A percentile compares a stretch with the other conserved stretches of the same genome.
These are phyloP conservation scores for Hirtodrosophila trivittata DNA, from an alignment of 2,888 invertebrate species.

Conservation along the genomic window DNA sequence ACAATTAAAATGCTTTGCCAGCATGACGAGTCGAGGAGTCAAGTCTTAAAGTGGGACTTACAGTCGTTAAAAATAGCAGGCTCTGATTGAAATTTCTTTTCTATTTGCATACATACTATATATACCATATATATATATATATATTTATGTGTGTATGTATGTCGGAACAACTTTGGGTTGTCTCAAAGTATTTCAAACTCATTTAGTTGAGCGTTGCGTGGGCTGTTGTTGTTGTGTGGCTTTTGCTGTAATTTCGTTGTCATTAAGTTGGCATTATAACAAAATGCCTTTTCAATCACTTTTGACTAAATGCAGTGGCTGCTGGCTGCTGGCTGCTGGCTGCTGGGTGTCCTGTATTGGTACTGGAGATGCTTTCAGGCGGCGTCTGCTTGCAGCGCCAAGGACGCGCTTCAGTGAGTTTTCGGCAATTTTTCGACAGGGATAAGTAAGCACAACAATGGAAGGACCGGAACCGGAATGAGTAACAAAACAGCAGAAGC, in stretches of 20 bases:
- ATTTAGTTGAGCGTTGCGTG: slow-evolving; percentile 52
- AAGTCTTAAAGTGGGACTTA: slow-evolving; percentile 18
- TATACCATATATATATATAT: neutral
- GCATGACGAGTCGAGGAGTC: slow-evolving; percentile 29
- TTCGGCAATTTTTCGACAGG: slow-evolving; percentile 71
- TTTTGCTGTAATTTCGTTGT: slow-evolving; percentile 76
- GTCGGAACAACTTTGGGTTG: slow-evolving; percentile 57
- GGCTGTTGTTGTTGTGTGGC: slow-evolving; percentile 45
- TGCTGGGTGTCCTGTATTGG: slow-evolving; percentile 4
- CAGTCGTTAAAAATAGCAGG: slow-evolving; percentile 30
- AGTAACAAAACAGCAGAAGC: slow-evolving; percentile 28
- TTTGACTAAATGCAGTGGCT: slow-evolving; percentile 77
- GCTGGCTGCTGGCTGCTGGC: slow-evolving; percentile 8
- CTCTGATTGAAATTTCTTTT: slow-evolving; percentile 32
- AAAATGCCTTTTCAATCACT: slow-evolving; percentile 81
- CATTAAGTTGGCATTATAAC: slow-evolving; percentile 81
- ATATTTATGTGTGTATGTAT: slow-evolving; percentile 7
- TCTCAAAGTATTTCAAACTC: slow-evolving; percentile 73
- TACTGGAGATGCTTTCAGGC: neutral
- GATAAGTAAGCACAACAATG: slow-evolving; percentile 74
- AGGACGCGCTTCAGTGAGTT: slow-evolving; percentile 65
- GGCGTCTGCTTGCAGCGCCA: slow-evolving; percentile 20
- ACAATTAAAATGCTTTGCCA: slow-evolving; percentile 58
- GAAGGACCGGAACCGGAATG: slow-evolving; percentile 24
- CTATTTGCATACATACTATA: slow-evolving; percentile 31